Conservation (phyloP, 2,888 invertebrate genomes). For the Branchinecta sandiegonensis region DNA sequence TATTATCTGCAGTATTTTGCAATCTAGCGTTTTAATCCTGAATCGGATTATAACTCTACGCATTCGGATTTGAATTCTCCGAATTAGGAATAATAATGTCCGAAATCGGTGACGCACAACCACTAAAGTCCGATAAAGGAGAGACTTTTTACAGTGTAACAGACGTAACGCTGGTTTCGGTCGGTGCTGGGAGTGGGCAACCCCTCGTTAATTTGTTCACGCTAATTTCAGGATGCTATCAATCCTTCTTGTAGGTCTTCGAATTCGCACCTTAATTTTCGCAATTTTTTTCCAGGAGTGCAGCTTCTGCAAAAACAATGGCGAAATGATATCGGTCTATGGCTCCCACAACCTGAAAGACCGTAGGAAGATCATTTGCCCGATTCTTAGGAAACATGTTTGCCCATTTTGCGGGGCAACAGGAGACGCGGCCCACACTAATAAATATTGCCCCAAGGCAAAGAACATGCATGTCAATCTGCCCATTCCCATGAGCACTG, state of each 20-base stretch:
- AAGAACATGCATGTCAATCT: not conserved
- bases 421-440: constrained; percentile 29
- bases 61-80: too few relatives aligned
- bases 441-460: constrained; percentile 26
- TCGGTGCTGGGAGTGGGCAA: too few relatives aligned
- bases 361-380: constrained; percentile 27
- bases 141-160: too few relatives aligned
- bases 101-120: too few relatives aligned
- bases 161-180: too few relatives aligned
- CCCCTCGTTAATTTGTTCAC: too few relatives aligned
- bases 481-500: not conserved
- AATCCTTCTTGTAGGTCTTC: not conserved
- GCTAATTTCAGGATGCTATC: too few relatives aligned
- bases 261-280: not conserved
- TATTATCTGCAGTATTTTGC: too few relatives aligned
- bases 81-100: too few relatives aligned
- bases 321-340: not conserved
- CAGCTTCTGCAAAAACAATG: constrained; percentile 1
- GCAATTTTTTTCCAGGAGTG: not conserved
- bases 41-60: too few relatives aligned
- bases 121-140: too few relatives aligned
- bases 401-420: constrained; percentile 28
- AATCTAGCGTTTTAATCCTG: too few relatives aligned
- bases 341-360: not conserved
- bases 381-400: constrained; percentile 26